Base-by-base conservation (phyloP, 2,113 vertebrate species). In the Scomber colias region DNA sequence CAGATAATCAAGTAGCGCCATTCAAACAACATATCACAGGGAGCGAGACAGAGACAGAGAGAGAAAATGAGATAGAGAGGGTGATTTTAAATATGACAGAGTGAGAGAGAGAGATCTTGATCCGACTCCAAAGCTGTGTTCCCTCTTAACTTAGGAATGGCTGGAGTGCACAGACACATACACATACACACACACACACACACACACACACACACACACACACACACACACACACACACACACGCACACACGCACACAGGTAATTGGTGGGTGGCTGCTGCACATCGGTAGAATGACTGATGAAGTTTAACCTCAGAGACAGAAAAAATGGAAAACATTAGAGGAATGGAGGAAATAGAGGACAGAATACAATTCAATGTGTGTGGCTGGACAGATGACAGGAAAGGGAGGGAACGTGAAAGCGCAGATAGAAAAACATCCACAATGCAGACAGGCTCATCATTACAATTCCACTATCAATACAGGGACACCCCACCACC, bases 261-360 rank as follows among this genome's bases (percentile, higher is more conserved):
- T 83, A 69, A 83, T 77, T 83, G 68, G 40, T 56, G 75, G 19
- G 16, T 50, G 40, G 75, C 27, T 83, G 69, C 16, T 3, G 19
- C 45, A 75, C 76, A 75, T 79, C 71, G 61, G 16, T 82, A 65
- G 85, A 90, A 85, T 87, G 48, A 85, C 75, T 83, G 81, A 80
- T 87, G 81, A 86, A 55, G 19, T 65, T 84, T 83, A 14, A n/a
- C 59, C 73, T 60, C 49, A 27, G 44, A 68, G 60, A 24, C 24
- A 66, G 66, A 40, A 5, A 57, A 27, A 44, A 56, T 44, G 55
- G 70, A 73, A 57, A 64, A 66, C 31, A 56, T 24, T 56, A 17
- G 24, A 71, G 21, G 21, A 72, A 60, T 67, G 51, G 57, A 61
- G 63, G 49, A 75, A 71, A 61, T 59, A 13, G 31, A 77, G 49